phyloP scores from a whole-genome alignment of 2,888 invertebrate genomes.

The Meteorus colon region DNA sequence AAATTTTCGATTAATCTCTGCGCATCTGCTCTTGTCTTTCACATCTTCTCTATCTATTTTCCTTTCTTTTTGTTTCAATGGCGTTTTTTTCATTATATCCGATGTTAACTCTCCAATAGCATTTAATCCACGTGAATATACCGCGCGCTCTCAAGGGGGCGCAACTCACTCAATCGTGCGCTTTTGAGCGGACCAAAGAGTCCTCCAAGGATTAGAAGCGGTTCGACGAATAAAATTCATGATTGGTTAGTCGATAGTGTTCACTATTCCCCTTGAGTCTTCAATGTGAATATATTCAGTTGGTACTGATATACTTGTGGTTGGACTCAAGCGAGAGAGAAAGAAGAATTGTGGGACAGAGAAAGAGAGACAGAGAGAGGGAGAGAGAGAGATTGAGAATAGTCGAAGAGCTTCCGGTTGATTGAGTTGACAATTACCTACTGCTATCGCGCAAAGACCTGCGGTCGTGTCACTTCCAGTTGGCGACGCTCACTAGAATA shows the following conservation, averaged over 20 bases:
- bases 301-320: conserved; percentile 36
- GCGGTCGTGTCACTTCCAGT: conserved; percentile 38
- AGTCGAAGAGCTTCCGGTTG: conserved; percentile 59
- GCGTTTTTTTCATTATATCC: background rate
- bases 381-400: conserved; percentile 51
- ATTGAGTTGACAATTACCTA: conserved; percentile 64
- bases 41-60: background rate
- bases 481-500: conserved; percentile 31
- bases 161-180: conserved; percentile 23
- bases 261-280: conserved; percentile 2
- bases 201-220: conserved; percentile 67
- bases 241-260: conserved; percentile 67
- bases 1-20: conserved; percentile 38
- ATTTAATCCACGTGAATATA: conserved; percentile 31
- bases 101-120: conserved; percentile 8
- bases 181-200: conserved; percentile 56
- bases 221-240: conserved; percentile 64
- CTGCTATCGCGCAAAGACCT: conserved; percentile 43
- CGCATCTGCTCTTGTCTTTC: conserved; percentile 4
- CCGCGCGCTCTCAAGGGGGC: background rate
- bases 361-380: conserved; percentile 53
- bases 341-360: conserved; percentile 49
- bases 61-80: background rate
- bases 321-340: conserved; percentile 30
- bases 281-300: background rate